Evolutionary conservation across 2,888 invertebrate genomes (phyloP).

Genomic region (Agrotis exclamationis): DNA sequence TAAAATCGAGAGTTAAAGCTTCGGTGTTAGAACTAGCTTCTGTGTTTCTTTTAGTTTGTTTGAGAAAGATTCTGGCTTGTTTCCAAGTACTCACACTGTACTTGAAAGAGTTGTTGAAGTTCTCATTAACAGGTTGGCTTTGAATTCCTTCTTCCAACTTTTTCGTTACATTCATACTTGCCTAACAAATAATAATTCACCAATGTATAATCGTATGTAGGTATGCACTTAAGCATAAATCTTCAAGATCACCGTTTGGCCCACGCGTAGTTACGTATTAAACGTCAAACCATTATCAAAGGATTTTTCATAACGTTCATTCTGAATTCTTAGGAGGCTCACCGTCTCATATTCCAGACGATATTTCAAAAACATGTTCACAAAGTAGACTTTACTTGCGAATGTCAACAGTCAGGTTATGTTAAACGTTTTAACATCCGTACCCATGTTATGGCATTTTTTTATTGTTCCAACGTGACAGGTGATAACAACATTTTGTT

Average conservation of each 20-base stretch:
- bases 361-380: slow-evolving; percentile 49
- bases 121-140: slow-evolving; percentile 11
- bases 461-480: slow-evolving; percentile 59
- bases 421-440: slow-evolving; percentile 55
- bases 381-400: slow-evolving; percentile 29
- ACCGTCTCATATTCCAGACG: slow-evolving; percentile 35
- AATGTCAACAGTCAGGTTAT: slow-evolving; percentile 45
- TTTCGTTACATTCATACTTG: not conserved
- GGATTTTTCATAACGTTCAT: slow-evolving; percentile 45
- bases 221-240: slow-evolving; percentile 6
- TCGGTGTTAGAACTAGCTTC: slow-evolving; percentile 21
- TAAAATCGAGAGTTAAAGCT: slow-evolving; percentile 40
- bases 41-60: slow-evolving; percentile 45
- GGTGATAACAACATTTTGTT: slow-evolving; percentile 41
- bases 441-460: slow-evolving; percentile 48
- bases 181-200: not conserved
- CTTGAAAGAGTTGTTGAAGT: slow-evolving; percentile 19
- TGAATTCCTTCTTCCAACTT: not conserved
- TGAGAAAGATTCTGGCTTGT: slow-evolving; percentile 15
- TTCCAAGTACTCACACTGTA: slow-evolving; percentile 28
- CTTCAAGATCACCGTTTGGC: slow-evolving; percentile 12
- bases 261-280: slow-evolving; percentile 15
- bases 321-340: slow-evolving; percentile 34
- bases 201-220: not conserved
- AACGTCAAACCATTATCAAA: slow-evolving; percentile 44